Evolutionary conservation across 2,113 vertebrate species (phyloP), one percentile per base, ranked within the genome.

Genomic region (Lasiurus cinereus): DNA sequence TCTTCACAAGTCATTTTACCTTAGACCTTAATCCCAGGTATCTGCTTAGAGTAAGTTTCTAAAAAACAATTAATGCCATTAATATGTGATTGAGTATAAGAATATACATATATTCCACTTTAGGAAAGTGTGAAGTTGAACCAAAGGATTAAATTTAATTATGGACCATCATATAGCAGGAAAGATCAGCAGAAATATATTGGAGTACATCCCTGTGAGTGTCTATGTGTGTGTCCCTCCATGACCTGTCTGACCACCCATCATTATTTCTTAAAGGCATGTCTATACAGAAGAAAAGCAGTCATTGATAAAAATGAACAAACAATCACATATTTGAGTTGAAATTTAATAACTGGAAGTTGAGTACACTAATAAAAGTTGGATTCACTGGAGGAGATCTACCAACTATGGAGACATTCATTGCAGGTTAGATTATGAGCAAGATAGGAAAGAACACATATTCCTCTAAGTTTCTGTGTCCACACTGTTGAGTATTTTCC

Each of bases 1-100:
- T 78, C 78, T 88, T 84, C 70, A 92, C 52, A 89, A 72, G 50
- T 27, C 33, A 72, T 64, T 78, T 92, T 78, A 83, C 29, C 12
- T 8, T 43, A 64, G 78, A 77, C 33, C 59, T 92, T 78, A 52
- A 70, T 78, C 43, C n/a, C 2, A 50, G 62, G 27, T 78, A 66
- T 95, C 31, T 64, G 84, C 62, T 78, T 70, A 83, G n/a, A 83
- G 29, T 29, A 92, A 78, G 5, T 64, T 29, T 12, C n/a, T 16
- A 84, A 64, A 36, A 78, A 78, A 93, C 64, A 78, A 92, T 50
- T 39, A 54, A 74, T 80, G 74, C 13, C n/a, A 52, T 52, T 70
- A 70, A 67, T 27, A 33, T 70, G 39, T 29, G 70, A 77, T 36
- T 88, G 39, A 92, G 27, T 78, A 22, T 48, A 77, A 46, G 31